phyloP scores from a whole-genome alignment of 2,113 vertebrate genomes.

The Mirounga angustirostris region DNA sequence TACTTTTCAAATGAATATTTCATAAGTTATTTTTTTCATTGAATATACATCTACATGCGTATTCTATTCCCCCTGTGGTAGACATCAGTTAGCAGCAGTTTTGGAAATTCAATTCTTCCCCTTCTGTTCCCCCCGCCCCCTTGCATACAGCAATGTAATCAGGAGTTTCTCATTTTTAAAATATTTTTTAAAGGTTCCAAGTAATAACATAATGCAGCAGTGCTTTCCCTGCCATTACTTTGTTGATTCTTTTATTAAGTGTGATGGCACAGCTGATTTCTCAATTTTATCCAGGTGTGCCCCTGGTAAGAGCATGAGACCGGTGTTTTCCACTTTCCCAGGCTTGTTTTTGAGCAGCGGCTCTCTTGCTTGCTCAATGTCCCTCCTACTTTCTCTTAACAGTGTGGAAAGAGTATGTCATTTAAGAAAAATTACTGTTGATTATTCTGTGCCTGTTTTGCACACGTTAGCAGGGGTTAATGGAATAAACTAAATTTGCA shows the following conservation, averaged over 20 bases:
- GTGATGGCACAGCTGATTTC: not conserved
- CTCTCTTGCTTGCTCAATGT: not conserved
- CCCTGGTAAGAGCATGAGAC: not conserved
- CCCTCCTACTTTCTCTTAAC: not conserved
- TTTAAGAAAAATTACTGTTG: not conserved
- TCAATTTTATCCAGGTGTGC: not conserved
- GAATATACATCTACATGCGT: constrained; percentile 82
- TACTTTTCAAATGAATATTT: constrained; percentile 91
- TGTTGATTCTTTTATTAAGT: not conserved
- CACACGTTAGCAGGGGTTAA: not conserved
- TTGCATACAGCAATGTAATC: not conserved
- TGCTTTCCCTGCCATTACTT: not conserved
- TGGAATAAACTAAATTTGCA: not conserved
- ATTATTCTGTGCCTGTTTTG: not conserved
- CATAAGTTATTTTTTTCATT: constrained; percentile 88
- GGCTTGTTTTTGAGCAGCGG: not conserved
- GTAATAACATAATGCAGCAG: not conserved
- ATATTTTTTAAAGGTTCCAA: not conserved
- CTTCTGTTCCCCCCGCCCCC: not conserved
- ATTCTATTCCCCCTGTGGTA: constrained; percentile 83
- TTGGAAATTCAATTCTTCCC: constrained; percentile 82
- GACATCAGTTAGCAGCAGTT: constrained; percentile 81
- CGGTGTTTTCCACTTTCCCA: accelerated
- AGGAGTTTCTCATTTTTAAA: constrained; percentile 19
- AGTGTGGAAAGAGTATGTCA: not conserved